Evolutionary conservation across 2,888 invertebrate genomes (phyloP).

Genomic region (Liopterus haemorrhoidalis): DNA sequence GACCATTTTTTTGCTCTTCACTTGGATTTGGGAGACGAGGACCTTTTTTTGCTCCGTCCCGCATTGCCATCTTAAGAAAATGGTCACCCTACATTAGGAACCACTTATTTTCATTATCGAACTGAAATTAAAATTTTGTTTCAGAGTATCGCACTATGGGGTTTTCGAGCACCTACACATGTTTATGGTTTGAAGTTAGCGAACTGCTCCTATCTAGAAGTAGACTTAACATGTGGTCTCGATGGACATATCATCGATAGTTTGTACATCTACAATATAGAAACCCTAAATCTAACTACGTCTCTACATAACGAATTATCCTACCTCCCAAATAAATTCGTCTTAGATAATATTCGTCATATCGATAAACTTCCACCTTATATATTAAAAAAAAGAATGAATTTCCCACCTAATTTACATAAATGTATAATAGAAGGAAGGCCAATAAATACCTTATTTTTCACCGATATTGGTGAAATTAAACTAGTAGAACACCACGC

Average conservation of each 20-base stretch:
- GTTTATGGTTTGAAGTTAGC: constrained; percentile 5
- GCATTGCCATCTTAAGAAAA: too few relatives aligned
- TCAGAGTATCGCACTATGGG: constrained; percentile 8
- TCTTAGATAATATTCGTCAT: constrained; percentile 10
- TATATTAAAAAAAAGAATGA: constrained; percentile 17
- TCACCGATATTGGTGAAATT: constrained; percentile 8
- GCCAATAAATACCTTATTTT: constrained; percentile 5
- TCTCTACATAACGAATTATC: constrained; percentile 1
- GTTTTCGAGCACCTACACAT: constrained; percentile 10
- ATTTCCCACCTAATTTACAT: neutral
- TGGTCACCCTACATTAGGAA: too few relatives aligned
- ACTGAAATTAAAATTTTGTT: neutral
- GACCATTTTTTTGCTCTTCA: too few relatives aligned
- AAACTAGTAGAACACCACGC: constrained; percentile 6
- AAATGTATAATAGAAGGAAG: constrained; percentile 7
- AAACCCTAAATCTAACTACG: constrained; percentile 9
- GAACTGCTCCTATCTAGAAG: constrained; percentile 12
- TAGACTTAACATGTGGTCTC: constrained; percentile 7
- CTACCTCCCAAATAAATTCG: constrained; percentile 6
- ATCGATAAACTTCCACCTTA: neutral
- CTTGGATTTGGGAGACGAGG: too few relatives aligned
- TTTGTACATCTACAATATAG: constrained; percentile 6
- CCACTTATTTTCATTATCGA: too few relatives aligned
- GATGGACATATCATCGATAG: constrained; percentile 5
- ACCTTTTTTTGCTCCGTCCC: too few relatives aligned